phyloP scores from a whole-genome alignment of 1,140 invertebrate species.

The Zelostemma sp. region DNA sequence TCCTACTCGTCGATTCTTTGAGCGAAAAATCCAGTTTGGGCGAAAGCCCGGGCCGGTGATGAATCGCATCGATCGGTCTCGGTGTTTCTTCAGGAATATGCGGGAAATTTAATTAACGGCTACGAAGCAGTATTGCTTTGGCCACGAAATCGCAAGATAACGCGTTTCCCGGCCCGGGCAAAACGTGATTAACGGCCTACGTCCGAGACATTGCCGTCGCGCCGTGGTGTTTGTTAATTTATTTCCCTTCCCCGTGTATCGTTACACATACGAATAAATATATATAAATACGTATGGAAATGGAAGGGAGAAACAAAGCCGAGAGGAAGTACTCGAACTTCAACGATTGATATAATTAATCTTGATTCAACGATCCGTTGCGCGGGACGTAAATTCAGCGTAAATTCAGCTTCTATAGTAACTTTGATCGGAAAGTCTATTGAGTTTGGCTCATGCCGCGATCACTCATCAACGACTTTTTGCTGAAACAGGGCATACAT shows the following conservation, averaged over 20 bases:
- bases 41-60: too few relatives aligned
- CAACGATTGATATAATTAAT: conserved; percentile 38
- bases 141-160: conserved; percentile 26
- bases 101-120: conserved; percentile 32
- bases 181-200: conserved; percentile 43
- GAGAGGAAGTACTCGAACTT: conserved; percentile 31
- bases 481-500: too few relatives aligned
- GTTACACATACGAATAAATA: conserved; percentile 7
- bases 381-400: conserved; percentile 27
- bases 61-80: not conserved
- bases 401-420: conserved; percentile 8
- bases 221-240: conserved; percentile 40
- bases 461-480: conserved; percentile 4
- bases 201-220: conserved; percentile 30
- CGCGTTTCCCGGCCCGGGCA: conserved; percentile 25
- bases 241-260: conserved; percentile 28
- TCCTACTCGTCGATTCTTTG: too few relatives aligned
- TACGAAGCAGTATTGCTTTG: conserved; percentile 24
- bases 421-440: conserved; percentile 36
- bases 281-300: conserved; percentile 11
- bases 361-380: conserved; percentile 31
- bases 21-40: too few relatives aligned
- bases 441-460: conserved; percentile 19
- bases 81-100: not conserved
- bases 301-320: conserved; percentile 18